These are phyloP conservation scores for Romanogobio albipinnatus DNA, from an alignment of 2,113 vertebrate species.

Conservation along the genomic window DNA sequence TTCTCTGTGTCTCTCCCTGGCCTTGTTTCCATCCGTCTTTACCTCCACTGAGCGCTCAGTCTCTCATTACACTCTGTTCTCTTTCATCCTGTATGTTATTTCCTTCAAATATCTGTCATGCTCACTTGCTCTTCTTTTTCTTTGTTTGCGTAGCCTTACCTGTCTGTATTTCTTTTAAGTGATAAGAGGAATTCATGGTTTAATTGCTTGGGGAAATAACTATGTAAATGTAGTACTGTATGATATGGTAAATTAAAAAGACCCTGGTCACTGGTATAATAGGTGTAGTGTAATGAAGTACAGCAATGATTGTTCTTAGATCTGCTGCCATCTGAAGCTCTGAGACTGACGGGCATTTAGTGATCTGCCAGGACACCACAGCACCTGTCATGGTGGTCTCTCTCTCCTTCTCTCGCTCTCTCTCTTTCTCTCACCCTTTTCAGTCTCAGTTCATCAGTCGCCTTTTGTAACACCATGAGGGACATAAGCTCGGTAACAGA, in stretches of 20 bases:
- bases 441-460: conserved; percentile 46
- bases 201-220: not conserved
- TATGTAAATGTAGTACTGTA: not conserved
- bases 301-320: conserved; percentile 40
- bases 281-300: conserved; percentile 33
- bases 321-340: conserved; percentile 49
- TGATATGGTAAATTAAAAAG: conserved; percentile 8
- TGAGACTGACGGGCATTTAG: conserved; percentile 49
- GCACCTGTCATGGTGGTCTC: conserved; percentile 41
- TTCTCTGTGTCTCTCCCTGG: conserved; percentile 19
- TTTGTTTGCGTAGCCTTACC: conserved; percentile 7
- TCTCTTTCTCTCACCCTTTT: conserved; percentile 29
- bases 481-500: conserved; percentile 34
- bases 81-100: conserved; percentile 5
- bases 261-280: not conserved
- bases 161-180: not conserved
- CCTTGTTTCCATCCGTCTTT: conserved; percentile 26
- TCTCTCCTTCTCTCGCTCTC: conserved; percentile 26
- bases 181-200: not conserved
- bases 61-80: conserved; percentile 1
- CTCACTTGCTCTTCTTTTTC: not conserved
- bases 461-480: conserved; percentile 24
- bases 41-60: conserved; percentile 21
- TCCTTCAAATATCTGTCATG: conserved; percentile 24
- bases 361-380: conserved; percentile 49